Percentiles rank a stretch among this genome's conserved stretches.
These are phyloP conservation scores for Pachymerium ferrugineum DNA, from an alignment of 2,888 invertebrate genomes.

Conservation along the genomic window DNA sequence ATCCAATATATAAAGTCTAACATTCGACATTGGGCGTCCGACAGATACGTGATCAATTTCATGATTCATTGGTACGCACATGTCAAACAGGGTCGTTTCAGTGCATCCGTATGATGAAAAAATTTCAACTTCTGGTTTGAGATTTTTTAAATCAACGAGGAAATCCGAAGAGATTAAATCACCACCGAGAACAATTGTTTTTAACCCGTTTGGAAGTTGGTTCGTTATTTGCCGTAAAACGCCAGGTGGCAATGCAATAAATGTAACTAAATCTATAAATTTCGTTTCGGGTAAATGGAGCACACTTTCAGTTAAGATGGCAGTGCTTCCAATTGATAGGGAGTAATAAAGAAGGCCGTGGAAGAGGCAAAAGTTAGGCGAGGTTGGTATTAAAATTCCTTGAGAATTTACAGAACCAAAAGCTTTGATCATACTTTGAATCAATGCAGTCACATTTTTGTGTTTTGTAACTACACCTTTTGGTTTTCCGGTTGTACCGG, in stretches of 20 bases:
- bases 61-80: background rate
- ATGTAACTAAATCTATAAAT: background rate
- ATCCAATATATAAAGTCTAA: conserved; percentile 71
- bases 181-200: background rate
- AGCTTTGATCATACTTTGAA: background rate
- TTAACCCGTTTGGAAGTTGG: background rate
- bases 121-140: background rate
- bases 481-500: conserved; percentile 82
- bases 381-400: background rate
- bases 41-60: background rate
- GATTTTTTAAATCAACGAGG: background rate
- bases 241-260: background rate
- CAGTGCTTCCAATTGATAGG: conserved; percentile 50
- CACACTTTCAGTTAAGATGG: conserved; percentile 74
- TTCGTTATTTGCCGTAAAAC: background rate
- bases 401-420: conserved; percentile 75
- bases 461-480: conserved; percentile 81
- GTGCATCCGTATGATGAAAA: background rate
- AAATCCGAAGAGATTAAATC: background rate
- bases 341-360: background rate
- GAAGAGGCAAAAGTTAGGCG: background rate
- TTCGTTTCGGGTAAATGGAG: conserved; percentile 50
- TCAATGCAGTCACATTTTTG: conserved; percentile 51
- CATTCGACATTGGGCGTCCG: conserved; percentile 74
- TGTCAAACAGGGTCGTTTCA: background rate